These are phyloP conservation scores for Yponomeuta cagnagella DNA, from an alignment of 2,888 invertebrate species.

Conservation along the genomic window DNA sequence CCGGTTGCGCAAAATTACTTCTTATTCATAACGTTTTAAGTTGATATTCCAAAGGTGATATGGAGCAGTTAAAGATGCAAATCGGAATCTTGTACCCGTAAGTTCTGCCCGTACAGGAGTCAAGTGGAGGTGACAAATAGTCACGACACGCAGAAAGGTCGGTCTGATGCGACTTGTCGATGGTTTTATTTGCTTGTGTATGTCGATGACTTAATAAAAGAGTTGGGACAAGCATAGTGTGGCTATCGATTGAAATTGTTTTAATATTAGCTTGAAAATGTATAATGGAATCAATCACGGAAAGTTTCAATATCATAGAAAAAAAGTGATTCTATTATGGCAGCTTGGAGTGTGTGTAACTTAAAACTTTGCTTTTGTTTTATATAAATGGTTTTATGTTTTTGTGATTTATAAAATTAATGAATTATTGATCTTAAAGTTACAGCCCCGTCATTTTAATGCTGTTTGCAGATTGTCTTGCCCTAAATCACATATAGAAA, in stretches of 20 bases:
- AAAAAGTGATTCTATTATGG: too few species aligned
- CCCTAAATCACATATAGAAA: too few species aligned
- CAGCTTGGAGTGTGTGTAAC: too few species aligned
- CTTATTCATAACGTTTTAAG: not conserved
- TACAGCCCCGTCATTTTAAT: too few species aligned
- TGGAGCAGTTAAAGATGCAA: conserved; percentile 46
- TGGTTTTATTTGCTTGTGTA: conserved; percentile 58
- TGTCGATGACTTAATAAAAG: conserved; percentile 68
- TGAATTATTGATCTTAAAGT: too few species aligned
- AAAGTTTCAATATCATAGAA: too few species aligned
- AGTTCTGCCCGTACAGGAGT: conserved; percentile 65
- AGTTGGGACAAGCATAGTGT: conserved; percentile 30
- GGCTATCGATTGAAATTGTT: conserved; percentile 16
- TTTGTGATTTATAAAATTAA: too few species aligned
- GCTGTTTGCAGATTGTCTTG: too few species aligned
- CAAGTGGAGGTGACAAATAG: conserved; percentile 73
- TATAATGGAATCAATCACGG: too few species aligned
- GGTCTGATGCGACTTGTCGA: conserved; percentile 61
- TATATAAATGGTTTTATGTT: too few species aligned
- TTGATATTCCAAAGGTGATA: not conserved
- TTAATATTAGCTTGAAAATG: too few species aligned
- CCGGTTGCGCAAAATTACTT: not conserved
- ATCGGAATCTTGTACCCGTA: conserved; percentile 54
- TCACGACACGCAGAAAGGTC: conserved; percentile 64
- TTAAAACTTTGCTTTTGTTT: too few species aligned